Base-by-base conservation (phyloP, 2,797 vertebrate species). In the Rhinichthys osculus region DNA sequence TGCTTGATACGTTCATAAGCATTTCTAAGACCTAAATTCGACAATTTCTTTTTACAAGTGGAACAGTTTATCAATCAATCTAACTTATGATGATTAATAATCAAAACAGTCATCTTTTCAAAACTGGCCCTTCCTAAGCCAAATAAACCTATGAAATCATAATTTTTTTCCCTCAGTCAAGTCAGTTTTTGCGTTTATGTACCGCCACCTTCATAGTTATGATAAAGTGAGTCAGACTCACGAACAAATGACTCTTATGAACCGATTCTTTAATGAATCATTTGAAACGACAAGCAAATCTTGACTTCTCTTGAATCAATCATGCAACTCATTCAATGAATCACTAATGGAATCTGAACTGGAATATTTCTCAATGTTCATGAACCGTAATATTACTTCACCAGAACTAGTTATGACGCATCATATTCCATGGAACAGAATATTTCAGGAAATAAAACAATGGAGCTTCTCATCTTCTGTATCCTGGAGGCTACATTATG, bases 351-450 rank as follows among this genome's bases (percentile, higher is more conserved):
- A n/a, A 4, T 73, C 42, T 1, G 9, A 21, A 5, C 7, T 1
- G 14, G 5, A 72, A 7, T 54, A 14, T 44, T 4, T 44, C 3
- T 7, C 7, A 50, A 0, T 0, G 4, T 33, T 52, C 27, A 6
- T 52, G 9, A 5, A 6, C 10, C 10, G 3, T 17, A 42, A 62
- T 8, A 59, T 11, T 14, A 19, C 54, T 78, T 67, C 57, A 69
- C 50, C 66, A 30, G 35, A 35, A 64, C 78, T 66, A 19, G 78
- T 52, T 85, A 21, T 19, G 47, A 50, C 13, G 71, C n/a, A 33
- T 19, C 5, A 30, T 0, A 38, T 47, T 86, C 71, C 73, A 47
- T 2, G 1, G 38, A 77, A 57, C 70, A 42, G 14, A 17, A 81
- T 16, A 38, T 33, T 27, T 42, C 23, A 11, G 47, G 19, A 59